phyloP scores from a whole-genome alignment of 1,140 invertebrate species.

The Drosophila busckii region DNA sequence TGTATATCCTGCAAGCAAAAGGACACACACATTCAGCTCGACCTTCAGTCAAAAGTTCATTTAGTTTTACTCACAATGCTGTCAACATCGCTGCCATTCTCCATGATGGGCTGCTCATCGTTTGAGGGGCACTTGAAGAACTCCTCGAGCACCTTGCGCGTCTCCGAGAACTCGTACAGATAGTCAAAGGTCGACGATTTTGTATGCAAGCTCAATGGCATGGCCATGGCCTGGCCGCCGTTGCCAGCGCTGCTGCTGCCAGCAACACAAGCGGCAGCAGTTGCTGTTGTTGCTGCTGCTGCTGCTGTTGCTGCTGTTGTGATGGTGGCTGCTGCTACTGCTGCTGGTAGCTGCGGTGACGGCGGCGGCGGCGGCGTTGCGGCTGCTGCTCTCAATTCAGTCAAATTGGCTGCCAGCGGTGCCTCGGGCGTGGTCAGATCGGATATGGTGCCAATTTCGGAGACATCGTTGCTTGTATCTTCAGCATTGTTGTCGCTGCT shows the following conservation, averaged over 20 bases:
- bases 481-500: constrained; percentile 72
- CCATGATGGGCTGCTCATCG: constrained; percentile 81
- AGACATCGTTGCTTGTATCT: constrained; percentile 78
- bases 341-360: not conserved
- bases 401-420: constrained; percentile 20
- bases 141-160: constrained; percentile 92
- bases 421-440: constrained; percentile 71
- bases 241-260: constrained; percentile 5
- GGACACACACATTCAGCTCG: not conserved
- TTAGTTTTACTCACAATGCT: constrained; percentile 64
- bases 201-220: constrained; percentile 78
- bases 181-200: constrained; percentile 88
- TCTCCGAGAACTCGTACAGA: constrained; percentile 94
- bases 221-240: constrained; percentile 1
- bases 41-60: not conserved
- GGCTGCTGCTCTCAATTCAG: constrained; percentile 19
- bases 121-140: constrained; percentile 90
- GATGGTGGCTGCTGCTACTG: constrained; percentile 5
- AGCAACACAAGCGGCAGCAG: constrained; percentile 5
- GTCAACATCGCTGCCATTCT: constrained; percentile 75
- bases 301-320: not conserved
- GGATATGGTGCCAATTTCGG: constrained; percentile 77
- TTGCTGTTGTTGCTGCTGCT: not conserved
- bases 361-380: constrained; percentile 17
- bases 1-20: constrained; percentile 60